Evolutionary conservation across 2,888 invertebrate species (phyloP), one percentile per base, ranked within the genome.

Genomic region (Caenorhabditis zanzibari): DNA sequence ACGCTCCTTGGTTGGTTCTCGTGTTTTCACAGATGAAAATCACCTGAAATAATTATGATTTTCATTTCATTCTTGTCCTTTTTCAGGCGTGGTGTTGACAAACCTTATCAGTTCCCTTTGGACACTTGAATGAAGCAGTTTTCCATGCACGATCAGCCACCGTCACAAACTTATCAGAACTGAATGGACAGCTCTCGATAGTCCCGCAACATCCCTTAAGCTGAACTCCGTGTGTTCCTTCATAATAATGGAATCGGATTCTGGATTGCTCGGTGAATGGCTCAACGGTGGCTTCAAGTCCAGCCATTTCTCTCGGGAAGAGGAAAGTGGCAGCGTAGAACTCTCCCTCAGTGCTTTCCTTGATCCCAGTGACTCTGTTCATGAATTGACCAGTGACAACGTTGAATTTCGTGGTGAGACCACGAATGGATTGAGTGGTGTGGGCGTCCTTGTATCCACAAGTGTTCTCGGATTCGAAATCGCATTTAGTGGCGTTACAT

Each of bases 1-100:
- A 92, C 10, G 92, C 92, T 54, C 92, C 92, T 76, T 92, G 92
- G 71, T 92, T 92, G 16, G 91, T 92, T 41, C 92, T 84, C 7
- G 91, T 92, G 85, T 92, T 92, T 82, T 92, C 92, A 81, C 92
- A 92, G 38, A 92, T 81, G 90, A 92, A 92, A 61, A 92, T 88
- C 22, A 92, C 80, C 92, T 92, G 76, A 81, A 90, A 82, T 66
- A 22, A 6, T 24, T 38, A 5, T 32, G 14, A 3, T 49, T 63
- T 24, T 24, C 10, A 61, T 41, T 56, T 22, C 49, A 7, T 28
- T 38, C 54, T 7, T 16, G 14, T 52, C 7, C 49, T 3, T 32
- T 56, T 24, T 16, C 32, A 44, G n/a, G n/a, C n/a, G n/a, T 1
- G 0, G 28, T 41, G 35, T 22, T 26, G 44, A 61, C 24, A 72